Conservation (phyloP, 2,113 vertebrate genomes). For the Panurus biarmicus region DNA sequence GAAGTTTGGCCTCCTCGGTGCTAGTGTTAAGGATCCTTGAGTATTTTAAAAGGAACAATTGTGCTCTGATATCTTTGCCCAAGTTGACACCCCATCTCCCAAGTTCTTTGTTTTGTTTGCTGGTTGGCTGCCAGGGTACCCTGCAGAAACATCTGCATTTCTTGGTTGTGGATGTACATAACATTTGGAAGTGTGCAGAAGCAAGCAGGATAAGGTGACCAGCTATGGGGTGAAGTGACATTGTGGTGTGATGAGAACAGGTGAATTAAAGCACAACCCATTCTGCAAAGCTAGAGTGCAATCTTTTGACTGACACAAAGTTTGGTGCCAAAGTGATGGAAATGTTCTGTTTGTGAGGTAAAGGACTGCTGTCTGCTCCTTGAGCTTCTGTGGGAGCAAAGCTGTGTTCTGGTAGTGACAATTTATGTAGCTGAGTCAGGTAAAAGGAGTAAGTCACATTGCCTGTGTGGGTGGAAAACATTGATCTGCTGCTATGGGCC, state of each 20-base stretch:
- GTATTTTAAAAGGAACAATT: neutral
- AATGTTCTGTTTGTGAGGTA: neutral
- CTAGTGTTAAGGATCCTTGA: neutral
- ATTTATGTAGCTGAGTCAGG: neutral
- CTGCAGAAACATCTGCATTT: neutral
- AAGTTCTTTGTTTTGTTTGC: neutral
- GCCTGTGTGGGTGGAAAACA: neutral
- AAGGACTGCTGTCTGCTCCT: neutral
- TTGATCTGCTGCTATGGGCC: neutral
- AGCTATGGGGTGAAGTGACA: neutral
- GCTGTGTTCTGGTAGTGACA: neutral
- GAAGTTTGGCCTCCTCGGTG: neutral
- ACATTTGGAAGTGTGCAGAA: neutral
- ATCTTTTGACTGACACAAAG: neutral
- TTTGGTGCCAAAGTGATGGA: neutral
- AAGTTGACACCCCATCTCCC: neutral
- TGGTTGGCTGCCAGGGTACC: neutral
- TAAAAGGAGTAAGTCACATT: neutral
- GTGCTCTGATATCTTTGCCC: neutral
- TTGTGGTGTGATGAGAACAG: neutral
- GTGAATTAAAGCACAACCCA: neutral
- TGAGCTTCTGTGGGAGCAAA: neutral
- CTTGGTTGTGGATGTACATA: neutral
- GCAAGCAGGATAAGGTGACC: neutral
- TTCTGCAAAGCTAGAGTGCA: neutral